Evolutionary conservation across 2,113 vertebrate species (phyloP).

Genomic region (Brienomyrus longianalis): DNA sequence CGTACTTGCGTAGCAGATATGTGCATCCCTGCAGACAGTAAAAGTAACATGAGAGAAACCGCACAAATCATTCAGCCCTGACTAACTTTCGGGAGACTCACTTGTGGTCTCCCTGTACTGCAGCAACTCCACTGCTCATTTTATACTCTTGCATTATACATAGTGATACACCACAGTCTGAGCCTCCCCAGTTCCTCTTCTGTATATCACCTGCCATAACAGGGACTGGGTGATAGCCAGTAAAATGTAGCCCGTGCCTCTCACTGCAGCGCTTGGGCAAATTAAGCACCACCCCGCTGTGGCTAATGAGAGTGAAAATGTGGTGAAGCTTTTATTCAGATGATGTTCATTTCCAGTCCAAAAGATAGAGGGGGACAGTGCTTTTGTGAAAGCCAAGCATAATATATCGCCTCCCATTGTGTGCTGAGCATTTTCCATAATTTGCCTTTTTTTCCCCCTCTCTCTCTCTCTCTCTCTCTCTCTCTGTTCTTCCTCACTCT

Average conservation of each 20-base stretch:
- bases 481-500: neutral
- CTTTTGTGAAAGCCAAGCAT: constrained; percentile 70
- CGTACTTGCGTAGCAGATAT: neutral
- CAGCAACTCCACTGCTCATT: constrained; percentile 70
- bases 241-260: constrained; percentile 67
- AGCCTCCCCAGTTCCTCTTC: constrained; percentile 75
- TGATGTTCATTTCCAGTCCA: constrained; percentile 71
- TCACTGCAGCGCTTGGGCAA: constrained; percentile 70
- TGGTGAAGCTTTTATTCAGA: constrained; percentile 67
- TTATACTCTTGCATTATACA: constrained; percentile 69
- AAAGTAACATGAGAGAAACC: constrained; percentile 5
- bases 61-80: neutral
- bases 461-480: neutral
- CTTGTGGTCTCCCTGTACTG: constrained; percentile 63
- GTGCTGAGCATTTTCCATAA: neutral
- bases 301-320: constrained; percentile 82
- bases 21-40: neutral
- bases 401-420: constrained; percentile 66
- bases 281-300: constrained; percentile 74
- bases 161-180: constrained; percentile 75
- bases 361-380: constrained; percentile 64
- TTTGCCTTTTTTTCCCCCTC: neutral
- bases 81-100: constrained; percentile 18
- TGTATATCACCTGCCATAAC: constrained; percentile 81
- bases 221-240: constrained; percentile 72